Base-by-base conservation (phyloP, 2,888 invertebrate species). In the Ochropacha duplaris region DNA sequence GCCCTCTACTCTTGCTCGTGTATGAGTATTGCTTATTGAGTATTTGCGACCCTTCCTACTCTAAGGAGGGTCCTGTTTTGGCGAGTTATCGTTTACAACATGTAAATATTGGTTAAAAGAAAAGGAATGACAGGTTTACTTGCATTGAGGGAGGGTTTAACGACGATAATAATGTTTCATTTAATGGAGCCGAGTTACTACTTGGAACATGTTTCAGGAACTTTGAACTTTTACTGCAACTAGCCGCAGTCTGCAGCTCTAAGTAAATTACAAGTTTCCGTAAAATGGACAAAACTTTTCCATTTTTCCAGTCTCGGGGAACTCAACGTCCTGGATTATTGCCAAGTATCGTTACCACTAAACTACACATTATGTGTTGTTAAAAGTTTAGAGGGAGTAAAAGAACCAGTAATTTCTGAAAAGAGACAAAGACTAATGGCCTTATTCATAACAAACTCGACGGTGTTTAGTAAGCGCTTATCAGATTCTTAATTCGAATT, bases 71-170 rank as follows among this genome's bases (percentile, higher is more conserved):
- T 70, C 64, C 66, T 56, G 66, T 66, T 64, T 65, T 57, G 54
- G 69, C 68, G 72, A 78, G 71, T 83, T 83, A 83, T 81, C 82
- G 82, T 76, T 83, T 81, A 86, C 84, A 83, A 81, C 79, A 75
- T 86, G 87, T 87, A 87, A 88, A 86, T 86, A 87, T 86, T 84
- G 78, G 74, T 78, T 72, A 69, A 70, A 69, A 58, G 69, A 19
- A 44, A 19, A 19, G 64, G 72, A 68, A 69, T 61, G 63, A 62
- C 62, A 60, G 61, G 65, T 69, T 69, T 71, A 64, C 74, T 71
- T 68, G 63, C 57, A 56, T 60, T 19, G 19, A 44, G 44, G 44
- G 55, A 54, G 56, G 39, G 62, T 55, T 34, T n/a, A 57, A n/a
- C 28, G 36, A 54, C 49, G 49, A 55, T 36, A 54, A 39, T n/a